Conservation (phyloP, 2,113 vertebrate species). For the Condylura cristata region DNA sequence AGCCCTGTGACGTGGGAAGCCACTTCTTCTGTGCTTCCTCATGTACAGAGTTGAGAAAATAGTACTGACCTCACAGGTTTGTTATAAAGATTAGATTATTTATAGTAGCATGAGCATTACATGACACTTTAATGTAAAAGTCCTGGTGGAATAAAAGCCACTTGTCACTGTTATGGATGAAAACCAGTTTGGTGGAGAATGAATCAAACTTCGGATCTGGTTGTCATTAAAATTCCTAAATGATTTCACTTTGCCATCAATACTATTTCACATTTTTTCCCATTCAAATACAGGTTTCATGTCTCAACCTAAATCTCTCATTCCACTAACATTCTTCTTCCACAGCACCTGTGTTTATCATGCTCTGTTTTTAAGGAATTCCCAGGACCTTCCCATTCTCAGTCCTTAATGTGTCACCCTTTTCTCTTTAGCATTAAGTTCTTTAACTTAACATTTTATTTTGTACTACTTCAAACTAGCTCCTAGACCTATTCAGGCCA, state of each 20-base stretch:
- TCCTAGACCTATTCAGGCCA: not conserved
- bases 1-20: not conserved
- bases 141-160: not conserved
- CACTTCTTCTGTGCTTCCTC: not conserved
- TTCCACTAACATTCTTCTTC: not conserved
- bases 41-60: not conserved
- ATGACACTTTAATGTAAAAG: conserved; percentile 5
- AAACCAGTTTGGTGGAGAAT: not conserved
- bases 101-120: not conserved
- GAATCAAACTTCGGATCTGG: not conserved
- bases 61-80: not conserved
- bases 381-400: not conserved
- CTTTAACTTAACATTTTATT: not conserved
- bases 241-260: not conserved
- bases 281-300: not conserved
- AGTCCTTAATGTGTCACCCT: not conserved
- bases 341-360: not conserved
- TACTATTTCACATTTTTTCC: not conserved
- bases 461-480: not conserved
- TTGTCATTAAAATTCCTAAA: not conserved
- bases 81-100: not conserved
- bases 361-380: not conserved
- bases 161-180: not conserved
- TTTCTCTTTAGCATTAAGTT: not conserved
- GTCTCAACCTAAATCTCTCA: not conserved